Conservation (phyloP, 2,797 vertebrate genomes). For the Micrastur ruficollis region DNA sequence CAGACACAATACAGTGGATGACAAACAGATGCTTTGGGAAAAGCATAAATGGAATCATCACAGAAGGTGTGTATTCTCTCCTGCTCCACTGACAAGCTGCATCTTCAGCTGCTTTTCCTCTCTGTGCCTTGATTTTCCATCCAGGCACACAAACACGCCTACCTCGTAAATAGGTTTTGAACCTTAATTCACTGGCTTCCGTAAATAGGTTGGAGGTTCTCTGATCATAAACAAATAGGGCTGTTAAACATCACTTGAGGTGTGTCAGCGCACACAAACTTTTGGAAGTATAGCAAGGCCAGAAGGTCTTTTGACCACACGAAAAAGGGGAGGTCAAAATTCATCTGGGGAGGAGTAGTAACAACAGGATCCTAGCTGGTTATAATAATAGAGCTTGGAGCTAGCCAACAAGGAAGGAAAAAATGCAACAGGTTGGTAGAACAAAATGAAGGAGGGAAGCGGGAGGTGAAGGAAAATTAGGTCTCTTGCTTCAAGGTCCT, state of each 20-base stretch:
- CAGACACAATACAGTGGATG: neutral
- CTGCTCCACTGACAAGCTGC: neutral
- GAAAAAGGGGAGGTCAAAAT: neutral
- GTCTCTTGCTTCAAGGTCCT: neutral
- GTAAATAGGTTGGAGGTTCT: neutral
- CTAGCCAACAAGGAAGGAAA: neutral
- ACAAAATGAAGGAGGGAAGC: neutral
- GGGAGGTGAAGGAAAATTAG: neutral
- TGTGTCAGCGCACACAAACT: neutral
- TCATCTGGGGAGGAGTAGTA: neutral
- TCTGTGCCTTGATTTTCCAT: neutral
- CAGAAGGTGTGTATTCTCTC: neutral
- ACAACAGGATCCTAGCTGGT: neutral
- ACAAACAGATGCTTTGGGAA: neutral
- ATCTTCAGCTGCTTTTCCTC: neutral
- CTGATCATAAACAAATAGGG: neutral
- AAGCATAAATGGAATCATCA: neutral
- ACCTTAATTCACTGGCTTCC: neutral
- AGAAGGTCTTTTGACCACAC: neutral
- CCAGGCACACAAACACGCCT: neutral
- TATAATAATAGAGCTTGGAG: neutral
- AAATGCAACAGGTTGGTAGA: neutral
- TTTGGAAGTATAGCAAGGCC: neutral
- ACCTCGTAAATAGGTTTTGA: neutral
- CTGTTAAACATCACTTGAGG: neutral